Conservation (phyloP, 2,113 vertebrate species). For the Drymodes brunneopygia region DNA sequence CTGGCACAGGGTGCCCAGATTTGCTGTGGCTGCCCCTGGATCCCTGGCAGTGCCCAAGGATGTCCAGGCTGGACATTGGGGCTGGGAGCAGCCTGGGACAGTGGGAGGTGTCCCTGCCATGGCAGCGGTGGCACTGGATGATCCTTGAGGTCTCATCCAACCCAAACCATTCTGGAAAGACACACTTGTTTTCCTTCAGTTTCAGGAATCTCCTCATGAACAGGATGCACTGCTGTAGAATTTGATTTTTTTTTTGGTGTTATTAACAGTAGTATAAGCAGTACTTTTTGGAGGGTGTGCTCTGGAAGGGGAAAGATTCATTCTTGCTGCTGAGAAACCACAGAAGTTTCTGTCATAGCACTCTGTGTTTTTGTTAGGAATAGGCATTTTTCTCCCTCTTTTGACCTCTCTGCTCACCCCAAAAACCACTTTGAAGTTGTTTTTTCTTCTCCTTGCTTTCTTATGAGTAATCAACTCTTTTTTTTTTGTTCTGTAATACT, state of each 20-base stretch:
- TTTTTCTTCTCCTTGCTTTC: not conserved
- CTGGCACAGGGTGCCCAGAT: not conserved
- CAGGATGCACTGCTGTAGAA: not conserved
- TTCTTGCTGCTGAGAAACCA: not conserved
- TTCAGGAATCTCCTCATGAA: not conserved
- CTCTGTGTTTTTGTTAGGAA: not conserved
- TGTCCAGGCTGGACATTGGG: not conserved
- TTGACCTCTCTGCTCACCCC: not conserved
- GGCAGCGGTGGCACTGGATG: accelerated
- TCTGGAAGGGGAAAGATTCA: not conserved
- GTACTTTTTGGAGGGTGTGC: no score
- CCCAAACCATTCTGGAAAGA: not conserved
- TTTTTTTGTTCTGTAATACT: not conserved
- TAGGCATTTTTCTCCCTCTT: not conserved
- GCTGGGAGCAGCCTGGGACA: not conserved
- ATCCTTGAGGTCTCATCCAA: accelerated
- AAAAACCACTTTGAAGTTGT: not conserved
- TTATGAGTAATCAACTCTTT: not conserved
- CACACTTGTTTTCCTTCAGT: not conserved
- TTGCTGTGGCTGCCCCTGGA: not conserved
- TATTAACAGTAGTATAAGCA: not conserved
- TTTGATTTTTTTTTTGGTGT: not conserved
- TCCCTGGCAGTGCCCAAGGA: not conserved
- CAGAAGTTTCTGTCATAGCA: not conserved
- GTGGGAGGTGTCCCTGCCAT: not conserved